phyloP scores from a whole-genome alignment of 2,797 vertebrate genomes.

The Anguilla pacifica region DNA sequence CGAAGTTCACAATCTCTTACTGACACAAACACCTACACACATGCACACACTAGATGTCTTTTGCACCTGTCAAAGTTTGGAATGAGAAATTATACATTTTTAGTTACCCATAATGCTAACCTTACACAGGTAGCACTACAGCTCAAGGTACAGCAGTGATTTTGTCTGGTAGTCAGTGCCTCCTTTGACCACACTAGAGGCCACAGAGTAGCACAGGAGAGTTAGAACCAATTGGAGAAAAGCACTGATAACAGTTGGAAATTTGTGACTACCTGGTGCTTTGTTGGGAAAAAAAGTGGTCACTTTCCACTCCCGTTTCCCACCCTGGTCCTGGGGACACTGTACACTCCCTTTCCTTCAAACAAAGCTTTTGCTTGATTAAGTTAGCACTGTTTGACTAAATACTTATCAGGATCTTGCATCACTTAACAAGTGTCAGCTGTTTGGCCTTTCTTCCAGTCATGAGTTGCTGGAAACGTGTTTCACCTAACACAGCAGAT shows the following conservation, averaged over 20 bases:
- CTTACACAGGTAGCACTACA: not conserved
- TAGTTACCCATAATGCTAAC: not conserved
- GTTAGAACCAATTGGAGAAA: not conserved
- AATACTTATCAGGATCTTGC: not conserved
- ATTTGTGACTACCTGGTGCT: not conserved
- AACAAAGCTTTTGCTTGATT: not conserved
- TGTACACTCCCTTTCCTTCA: not conserved
- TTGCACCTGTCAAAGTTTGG: not conserved
- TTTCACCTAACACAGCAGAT: constrained; percentile 47
- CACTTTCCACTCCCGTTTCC: not conserved
- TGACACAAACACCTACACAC: not conserved
- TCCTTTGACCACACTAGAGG: not conserved
- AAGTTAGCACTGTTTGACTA: not conserved
- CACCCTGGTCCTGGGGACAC: not conserved
- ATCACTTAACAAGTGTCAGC: not conserved
- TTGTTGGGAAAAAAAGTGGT: not conserved
- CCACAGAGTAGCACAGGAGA: not conserved
- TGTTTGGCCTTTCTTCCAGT: constrained; percentile 42
- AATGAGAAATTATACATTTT: not conserved
- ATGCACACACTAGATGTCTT: not conserved
- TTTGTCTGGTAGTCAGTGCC: not conserved
- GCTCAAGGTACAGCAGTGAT: not conserved
- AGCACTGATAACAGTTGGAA: not conserved
- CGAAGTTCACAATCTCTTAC: not conserved
- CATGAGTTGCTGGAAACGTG: constrained; percentile 57